Percentiles rank a stretch among this genome's conserved stretches.
Conservation (phyloP, 1,140 invertebrate species). For the Mercenaria mercenaria region DNA sequence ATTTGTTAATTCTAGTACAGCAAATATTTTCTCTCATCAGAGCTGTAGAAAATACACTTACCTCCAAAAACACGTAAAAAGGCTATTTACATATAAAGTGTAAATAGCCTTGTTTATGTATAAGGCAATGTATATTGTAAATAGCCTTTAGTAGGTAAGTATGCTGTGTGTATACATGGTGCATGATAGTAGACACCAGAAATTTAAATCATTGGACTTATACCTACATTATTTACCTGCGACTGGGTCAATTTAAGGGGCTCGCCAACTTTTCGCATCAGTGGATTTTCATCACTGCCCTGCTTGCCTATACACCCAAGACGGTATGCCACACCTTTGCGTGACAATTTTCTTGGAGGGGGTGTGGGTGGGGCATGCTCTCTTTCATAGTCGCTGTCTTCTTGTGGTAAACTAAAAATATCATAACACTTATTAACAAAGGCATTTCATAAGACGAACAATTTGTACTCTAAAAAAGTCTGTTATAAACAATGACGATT, state of each 20-base stretch:
- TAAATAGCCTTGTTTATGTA: too few relatives aligned
- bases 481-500: too few relatives aligned
- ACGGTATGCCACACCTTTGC: conserved; percentile 81
- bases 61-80: background rate
- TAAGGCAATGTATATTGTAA: background rate
- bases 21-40: background rate
- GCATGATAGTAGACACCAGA: background rate
- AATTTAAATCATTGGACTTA: background rate
- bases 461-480: too few relatives aligned
- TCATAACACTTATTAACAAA: conserved; percentile 9
- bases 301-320: conserved; percentile 86
- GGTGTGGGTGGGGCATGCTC: conserved; percentile 82
- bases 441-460: background rate
- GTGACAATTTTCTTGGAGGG: conserved; percentile 80
- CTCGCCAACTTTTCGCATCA: conserved; percentile 89
- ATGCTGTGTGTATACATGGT: background rate
- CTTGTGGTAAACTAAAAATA: conserved; percentile 83
- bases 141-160: background rate
- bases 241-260: conserved; percentile 91
- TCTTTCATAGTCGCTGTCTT: conserved; percentile 85
- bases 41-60: background rate
- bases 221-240: conserved; percentile 77
- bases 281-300: conserved; percentile 86
- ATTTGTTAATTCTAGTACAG: background rate
- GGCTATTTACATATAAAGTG: background rate